Base-by-base conservation (phyloP, 2,797 vertebrate species). In the Tapera naevia region DNA sequence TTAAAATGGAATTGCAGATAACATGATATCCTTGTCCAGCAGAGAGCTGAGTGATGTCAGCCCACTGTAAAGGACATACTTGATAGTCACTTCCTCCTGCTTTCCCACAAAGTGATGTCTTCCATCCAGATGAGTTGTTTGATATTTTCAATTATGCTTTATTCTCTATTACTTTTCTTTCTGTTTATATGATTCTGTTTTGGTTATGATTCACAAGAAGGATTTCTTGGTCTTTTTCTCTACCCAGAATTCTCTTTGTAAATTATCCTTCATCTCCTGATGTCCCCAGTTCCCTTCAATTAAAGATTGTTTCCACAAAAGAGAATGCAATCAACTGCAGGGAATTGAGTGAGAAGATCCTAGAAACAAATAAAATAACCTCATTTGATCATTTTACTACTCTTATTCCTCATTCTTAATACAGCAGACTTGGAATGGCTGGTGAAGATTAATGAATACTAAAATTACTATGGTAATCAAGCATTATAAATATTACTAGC, bases 21-120 rank as follows among this genome's bases (percentile, higher is more conserved):
- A 94, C 91, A 70, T 86, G 80, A 95, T 91, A 93, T 56, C 54
- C 37, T 88, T 89, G 41, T 80, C 74, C 33, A 2, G 61, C 45
- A 74, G 33, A 83, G 45, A 88, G 78, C 22, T 2, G 51, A 80
- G 74, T 93, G 90, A 95, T 78, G 64, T 95, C 93, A 96, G 53
- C 27, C 53, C 17, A 1, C 80, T 95, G 33, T 56, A 84, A 91
- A 95, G 48, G 27, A 81, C 95, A 82, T 87, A 67, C 15, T 91
- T 76, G 74, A 81, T 78, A 53, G 64, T 80, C 45, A 85, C 71
- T 95, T 96, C 86, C 91, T 94, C 86, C 66, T 91, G 66, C 66
- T 94, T 96, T 96, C 27, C 50, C 50, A 91, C 25, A 78, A 81
- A 94, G 22, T 24, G n/a, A 61, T 86, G 50, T 67, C 65, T 95